Base-by-base conservation (phyloP, 1,140 invertebrate genomes). In the Macrobrachium nipponense region DNA sequence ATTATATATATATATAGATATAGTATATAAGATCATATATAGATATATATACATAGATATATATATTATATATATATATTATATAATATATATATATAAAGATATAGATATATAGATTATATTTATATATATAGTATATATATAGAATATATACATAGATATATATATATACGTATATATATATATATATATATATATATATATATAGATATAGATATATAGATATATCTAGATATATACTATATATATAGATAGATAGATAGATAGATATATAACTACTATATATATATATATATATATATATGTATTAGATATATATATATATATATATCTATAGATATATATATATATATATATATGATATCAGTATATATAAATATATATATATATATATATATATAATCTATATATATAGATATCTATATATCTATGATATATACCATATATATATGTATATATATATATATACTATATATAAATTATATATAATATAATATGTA, bases 391-490 rank as follows among this genome's bases (percentile, higher is more conserved):
- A 23, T 66, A 23, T 66, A 23, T 66, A 23, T 66, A 23, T 14
- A 23, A n/a, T 66, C 4, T 6, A 23, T 66, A 23, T 66, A 14
- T 66, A 23, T 66, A 23, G 5, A 23, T 66, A 23, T 66, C 5
- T 66, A 23, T 66, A 23, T 66, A 66, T 66, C n/a, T n/a, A n/a
- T n/a, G n/a, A 66, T 66, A 66, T n/a, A n/a, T n/a, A n/a, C n/a
- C n/a, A 66, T 66, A 66, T 66, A 23, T 66, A 66, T 66, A 66
- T 66, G 14, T 23, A 66, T 66, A 66, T 23, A 66, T 23, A 66
- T 23, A 66, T 66, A 66, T 23, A 66, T 23, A 66, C 8, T 36
- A 36, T 36, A 36, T 36, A n/a, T 36, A 36, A 2, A 36, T 36
- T 36, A 36, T 36, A 36, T 36, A n/a, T n/a, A n/a, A n/a, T n/a